Conservation (phyloP, 30 jellyfish, hydroid and myxozoan genomes). For the Hydra vulgaris region DNA sequence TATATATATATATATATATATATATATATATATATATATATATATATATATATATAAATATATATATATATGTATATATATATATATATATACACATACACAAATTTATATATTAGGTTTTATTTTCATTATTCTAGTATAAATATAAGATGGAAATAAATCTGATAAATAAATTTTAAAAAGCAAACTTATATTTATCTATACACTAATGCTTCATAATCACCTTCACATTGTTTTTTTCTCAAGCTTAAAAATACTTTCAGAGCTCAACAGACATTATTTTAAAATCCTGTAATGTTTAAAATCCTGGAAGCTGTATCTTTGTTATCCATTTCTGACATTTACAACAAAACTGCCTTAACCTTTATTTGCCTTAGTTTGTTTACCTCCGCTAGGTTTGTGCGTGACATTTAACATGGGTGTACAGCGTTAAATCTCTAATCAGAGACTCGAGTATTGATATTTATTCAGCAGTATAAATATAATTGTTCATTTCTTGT, state of each 20-base stretch:
- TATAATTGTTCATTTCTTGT: too few relatives aligned
- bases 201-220: neutral
- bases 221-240: neutral
- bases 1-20: too few relatives aligned
- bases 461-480: too few relatives aligned
- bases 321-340: neutral
- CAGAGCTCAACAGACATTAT: neutral
- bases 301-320: neutral
- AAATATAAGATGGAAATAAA: neutral
- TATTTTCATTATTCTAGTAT: neutral
- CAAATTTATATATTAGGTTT: neutral
- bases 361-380: neutral
- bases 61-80: too few relatives aligned
- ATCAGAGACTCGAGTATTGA: neutral
- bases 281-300: neutral
- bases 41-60: too few relatives aligned
- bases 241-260: neutral
- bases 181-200: neutral
- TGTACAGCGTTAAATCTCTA: neutral
- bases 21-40: too few relatives aligned
- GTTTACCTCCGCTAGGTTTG: neutral
- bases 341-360: neutral
- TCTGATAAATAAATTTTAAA: neutral
- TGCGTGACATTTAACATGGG: neutral
- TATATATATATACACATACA: too few relatives aligned